These are phyloP conservation scores for Eupithecia vulgata DNA, from an alignment of 2,888 invertebrate species.

Conservation along the genomic window DNA sequence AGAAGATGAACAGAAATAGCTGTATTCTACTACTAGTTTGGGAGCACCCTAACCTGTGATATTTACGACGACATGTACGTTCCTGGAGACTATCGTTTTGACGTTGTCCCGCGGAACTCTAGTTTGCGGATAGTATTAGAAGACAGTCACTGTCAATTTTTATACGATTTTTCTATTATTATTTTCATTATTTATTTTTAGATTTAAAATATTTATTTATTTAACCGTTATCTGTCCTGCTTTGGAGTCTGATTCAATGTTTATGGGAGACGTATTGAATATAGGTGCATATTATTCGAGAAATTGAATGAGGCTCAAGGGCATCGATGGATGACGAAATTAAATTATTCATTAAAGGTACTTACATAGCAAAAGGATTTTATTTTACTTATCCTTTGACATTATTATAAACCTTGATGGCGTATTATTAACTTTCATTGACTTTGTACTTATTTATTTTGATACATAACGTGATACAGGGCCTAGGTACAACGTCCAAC, in stretches of 20 bases:
- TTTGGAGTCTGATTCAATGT: slow-evolving; percentile 67
- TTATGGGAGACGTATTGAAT: slow-evolving; percentile 77
- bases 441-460: no score
- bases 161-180: slow-evolving; percentile 57
- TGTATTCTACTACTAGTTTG: slow-evolving; percentile 17
- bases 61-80: slow-evolving; percentile 61
- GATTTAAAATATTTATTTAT: slow-evolving; percentile 70
- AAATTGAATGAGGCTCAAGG: slow-evolving; percentile 71
- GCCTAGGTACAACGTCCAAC: no score
- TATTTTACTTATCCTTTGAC: background rate
- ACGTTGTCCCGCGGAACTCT: slow-evolving; percentile 40
- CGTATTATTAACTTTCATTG: no score
- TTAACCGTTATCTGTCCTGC: slow-evolving; percentile 52
- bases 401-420: no score
- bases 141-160: slow-evolving; percentile 60
- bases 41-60: slow-evolving; percentile 70
- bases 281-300: slow-evolving; percentile 79
- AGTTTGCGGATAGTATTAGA: slow-evolving; percentile 65
- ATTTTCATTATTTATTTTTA: slow-evolving; percentile 53
- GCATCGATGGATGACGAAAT: slow-evolving; percentile 47
- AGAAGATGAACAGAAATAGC: background rate
- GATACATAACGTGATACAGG: no score
- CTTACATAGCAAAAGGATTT: slow-evolving; percentile 29
- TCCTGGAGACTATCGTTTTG: slow-evolving; percentile 35
- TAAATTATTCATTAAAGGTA: slow-evolving; percentile 42